These are phyloP conservation scores for Halisarca cf. caerulea DNA, from an alignment of 37 sponge, comb jelly and placozoan genomes.

Conservation along the genomic window DNA sequence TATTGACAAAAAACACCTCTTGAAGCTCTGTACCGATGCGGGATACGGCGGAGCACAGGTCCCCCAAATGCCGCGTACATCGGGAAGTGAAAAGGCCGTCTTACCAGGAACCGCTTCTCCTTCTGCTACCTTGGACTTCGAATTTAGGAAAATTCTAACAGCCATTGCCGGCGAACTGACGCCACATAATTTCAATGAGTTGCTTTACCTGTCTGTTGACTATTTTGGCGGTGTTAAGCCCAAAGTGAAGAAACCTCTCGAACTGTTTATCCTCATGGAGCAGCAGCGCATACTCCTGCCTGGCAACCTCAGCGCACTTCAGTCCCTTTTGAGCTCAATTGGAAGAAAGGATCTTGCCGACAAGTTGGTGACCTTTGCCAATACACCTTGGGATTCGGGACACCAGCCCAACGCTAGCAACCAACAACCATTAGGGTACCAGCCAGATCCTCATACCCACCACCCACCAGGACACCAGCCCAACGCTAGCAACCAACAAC, in stretches of 20 bases:
- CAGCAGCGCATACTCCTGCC: background rate
- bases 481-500: too few relatives aligned
- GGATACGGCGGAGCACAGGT: background rate
- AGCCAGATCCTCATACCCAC: too few relatives aligned
- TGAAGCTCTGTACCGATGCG: background rate
- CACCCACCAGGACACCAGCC: too few relatives aligned
- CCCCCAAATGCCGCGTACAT: too few relatives aligned
- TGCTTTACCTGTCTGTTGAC: constrained; percentile 10
- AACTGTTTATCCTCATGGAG: constrained; percentile 10
- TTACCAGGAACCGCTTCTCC: background rate
- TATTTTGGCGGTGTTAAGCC: constrained; percentile 6
- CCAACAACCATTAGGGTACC: too few relatives aligned
- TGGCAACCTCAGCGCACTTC: constrained; percentile 5
- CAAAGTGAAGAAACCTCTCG: background rate
- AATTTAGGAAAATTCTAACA: background rate
- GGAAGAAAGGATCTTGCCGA: background rate
- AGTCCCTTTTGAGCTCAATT: background rate
- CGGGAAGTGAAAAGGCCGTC: background rate
- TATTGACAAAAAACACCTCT: background rate
- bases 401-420: too few relatives aligned
- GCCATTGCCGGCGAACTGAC: background rate
- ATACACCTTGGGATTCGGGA: too few relatives aligned
- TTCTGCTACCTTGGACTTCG: background rate
- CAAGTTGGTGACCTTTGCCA: background rate
- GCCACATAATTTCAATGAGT: background rate